phyloP scores from a whole-genome alignment of 2,888 invertebrate species.

The Tachina fera region DNA sequence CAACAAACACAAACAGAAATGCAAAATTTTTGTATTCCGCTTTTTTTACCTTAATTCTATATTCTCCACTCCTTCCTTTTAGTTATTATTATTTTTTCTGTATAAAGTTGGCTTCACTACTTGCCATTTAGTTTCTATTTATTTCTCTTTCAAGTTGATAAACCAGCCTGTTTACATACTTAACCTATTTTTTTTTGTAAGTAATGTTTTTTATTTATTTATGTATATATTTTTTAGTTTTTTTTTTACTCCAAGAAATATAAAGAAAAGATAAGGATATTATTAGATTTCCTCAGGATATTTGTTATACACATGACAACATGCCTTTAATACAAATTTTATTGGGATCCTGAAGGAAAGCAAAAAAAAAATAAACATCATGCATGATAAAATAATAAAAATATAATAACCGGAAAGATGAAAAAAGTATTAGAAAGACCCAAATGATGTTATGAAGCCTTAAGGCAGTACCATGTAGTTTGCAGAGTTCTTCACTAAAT shows the following conservation, averaged over 20 bases:
- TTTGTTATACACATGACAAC: conserved; percentile 68
- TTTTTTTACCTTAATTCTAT: conserved; percentile 3
- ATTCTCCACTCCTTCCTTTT: neutral
- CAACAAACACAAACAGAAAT: conserved; percentile 11
- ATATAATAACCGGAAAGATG: neutral
- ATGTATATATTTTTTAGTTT: neutral
- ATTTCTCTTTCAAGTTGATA: conserved; percentile 20
- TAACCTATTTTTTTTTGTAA: conserved; percentile 50
- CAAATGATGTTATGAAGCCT: neutral
- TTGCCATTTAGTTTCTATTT: conserved; percentile 30
- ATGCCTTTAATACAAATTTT: conserved; percentile 43
- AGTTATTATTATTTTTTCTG: neutral
- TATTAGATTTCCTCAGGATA: conserved; percentile 70
- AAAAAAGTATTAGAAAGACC: neutral
- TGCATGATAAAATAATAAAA: conserved; percentile 39
- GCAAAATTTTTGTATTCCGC: neutral
- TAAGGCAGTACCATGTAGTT: neutral
- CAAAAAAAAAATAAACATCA: neutral
- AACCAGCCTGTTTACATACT: conserved; percentile 62
- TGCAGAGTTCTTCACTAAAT: too few species aligned
- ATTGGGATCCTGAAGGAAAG: conserved; percentile 20
- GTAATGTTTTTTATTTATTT: neutral
- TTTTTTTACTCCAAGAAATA: conserved; percentile 1
- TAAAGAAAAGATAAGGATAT: conserved; percentile 57
- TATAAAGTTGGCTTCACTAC: neutral